Percentiles rank a stretch among this genome's conserved stretches.
phyloP scores from a whole-genome alignment of 2,113 vertebrate genomes.

The Thunnus maccoyii region DNA sequence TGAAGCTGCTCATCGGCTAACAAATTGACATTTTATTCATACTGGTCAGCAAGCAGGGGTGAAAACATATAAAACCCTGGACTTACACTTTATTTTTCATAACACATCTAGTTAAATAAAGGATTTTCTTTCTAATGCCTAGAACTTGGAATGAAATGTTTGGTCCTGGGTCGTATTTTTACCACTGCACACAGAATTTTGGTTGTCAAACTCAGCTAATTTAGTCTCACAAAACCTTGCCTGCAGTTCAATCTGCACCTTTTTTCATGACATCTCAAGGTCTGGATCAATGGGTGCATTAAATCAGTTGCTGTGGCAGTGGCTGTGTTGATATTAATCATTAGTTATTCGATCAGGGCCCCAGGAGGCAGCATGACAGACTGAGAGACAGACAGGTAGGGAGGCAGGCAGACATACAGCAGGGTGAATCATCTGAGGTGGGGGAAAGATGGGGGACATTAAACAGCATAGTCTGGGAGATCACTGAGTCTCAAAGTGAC shows the following conservation, averaged over 20 bases:
- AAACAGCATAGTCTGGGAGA: conserved; percentile 51
- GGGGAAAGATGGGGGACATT: conserved; percentile 42
- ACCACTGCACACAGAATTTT: conserved; percentile 23
- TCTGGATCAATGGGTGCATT: conserved; percentile 72
- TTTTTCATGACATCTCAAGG: conserved; percentile 71
- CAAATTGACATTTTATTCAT: conserved; percentile 3
- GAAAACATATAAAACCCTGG: conserved; percentile 10
- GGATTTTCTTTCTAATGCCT: background rate
- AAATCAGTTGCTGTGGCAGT: conserved; percentile 72
- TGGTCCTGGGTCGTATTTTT: conserved; percentile 20
- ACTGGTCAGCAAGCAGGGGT: conserved; percentile 14
- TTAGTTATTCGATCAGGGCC: conserved; percentile 80
- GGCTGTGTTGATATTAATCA: conserved; percentile 82
- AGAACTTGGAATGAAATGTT: conserved; percentile 13
- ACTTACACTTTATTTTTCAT: background rate
- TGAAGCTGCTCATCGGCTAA: conserved; percentile 25
- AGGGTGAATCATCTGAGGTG: conserved; percentile 67
- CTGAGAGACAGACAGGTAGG: conserved; percentile 39
- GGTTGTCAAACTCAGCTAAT: conserved; percentile 37
- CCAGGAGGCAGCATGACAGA: conserved; percentile 49
- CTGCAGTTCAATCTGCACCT: conserved; percentile 33
- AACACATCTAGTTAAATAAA: conserved; percentile 10
- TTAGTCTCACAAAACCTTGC: conserved; percentile 50
- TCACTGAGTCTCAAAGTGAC: conserved; percentile 59
- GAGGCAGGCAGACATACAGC: conserved; percentile 41